These are phyloP conservation scores for Lipotes vexillifer DNA, from an alignment of 2,113 vertebrate genomes.

Conservation along the genomic window DNA sequence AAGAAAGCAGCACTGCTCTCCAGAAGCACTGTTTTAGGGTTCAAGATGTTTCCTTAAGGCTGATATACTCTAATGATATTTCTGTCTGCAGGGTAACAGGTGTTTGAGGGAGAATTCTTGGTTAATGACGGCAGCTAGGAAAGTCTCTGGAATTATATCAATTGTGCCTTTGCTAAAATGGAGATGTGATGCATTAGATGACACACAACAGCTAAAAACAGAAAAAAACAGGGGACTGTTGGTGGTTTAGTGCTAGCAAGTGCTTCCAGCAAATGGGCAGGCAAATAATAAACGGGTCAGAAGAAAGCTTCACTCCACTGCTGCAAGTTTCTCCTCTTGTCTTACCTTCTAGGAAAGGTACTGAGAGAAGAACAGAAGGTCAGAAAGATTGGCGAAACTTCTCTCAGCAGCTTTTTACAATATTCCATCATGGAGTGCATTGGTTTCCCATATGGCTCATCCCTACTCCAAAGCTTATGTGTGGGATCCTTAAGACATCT, in stretches of 20 bases:
- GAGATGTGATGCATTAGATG: background rate
- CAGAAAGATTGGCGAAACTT: background rate
- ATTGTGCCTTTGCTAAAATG: background rate
- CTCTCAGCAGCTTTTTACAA: background rate
- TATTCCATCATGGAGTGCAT: rapidly evolving
- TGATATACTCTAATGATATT: background rate
- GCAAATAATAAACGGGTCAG: background rate
- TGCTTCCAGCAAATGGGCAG: background rate
- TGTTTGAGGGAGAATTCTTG: background rate
- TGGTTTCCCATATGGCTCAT: background rate
- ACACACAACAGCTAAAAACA: background rate
- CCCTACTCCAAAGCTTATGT: rapidly evolving
- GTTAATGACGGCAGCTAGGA: background rate
- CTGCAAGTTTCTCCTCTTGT: background rate
- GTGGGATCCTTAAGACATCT: background rate
- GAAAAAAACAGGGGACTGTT: background rate
- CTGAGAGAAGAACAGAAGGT: background rate
- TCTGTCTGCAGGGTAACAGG: background rate
- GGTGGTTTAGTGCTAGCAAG: background rate
- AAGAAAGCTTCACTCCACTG: background rate
- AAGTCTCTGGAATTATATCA: background rate
- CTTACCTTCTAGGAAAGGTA: background rate
- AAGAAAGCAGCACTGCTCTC: background rate
- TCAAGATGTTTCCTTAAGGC: background rate
- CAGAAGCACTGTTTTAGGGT: background rate